Percentiles rank a stretch among this genome's conserved stretches.
Conservation (phyloP, 1,140 invertebrate genomes). For the Periplaneta americana region DNA sequence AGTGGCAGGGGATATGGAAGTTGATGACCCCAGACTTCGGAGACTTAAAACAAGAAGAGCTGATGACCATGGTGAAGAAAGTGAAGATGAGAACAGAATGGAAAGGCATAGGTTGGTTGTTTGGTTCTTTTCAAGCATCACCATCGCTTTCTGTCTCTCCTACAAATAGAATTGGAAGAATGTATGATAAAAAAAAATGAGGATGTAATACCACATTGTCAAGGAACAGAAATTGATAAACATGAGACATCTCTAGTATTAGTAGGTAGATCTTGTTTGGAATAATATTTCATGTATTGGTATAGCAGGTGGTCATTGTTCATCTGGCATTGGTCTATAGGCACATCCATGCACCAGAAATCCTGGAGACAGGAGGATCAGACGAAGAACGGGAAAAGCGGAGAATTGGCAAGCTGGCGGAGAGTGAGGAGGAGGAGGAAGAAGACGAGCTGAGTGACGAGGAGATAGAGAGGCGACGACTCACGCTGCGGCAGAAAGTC, state of each 20-base stretch:
- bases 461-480: slow-evolving; percentile 76
- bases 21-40: slow-evolving; percentile 72
- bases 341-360: slow-evolving; percentile 64
- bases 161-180: too few species aligned
- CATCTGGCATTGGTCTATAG: slow-evolving; percentile 33
- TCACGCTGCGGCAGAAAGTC: slow-evolving; percentile 60
- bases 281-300: slow-evolving; percentile 1
- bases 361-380: slow-evolving; percentile 59
- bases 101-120: slow-evolving; percentile 31
- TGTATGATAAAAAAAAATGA: too few species aligned
- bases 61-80: slow-evolving; percentile 34
- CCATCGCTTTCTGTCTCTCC: too few species aligned
- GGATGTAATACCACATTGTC: too few species aligned
- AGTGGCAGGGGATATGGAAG: slow-evolving; percentile 25
- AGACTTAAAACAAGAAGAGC: slow-evolving; percentile 40
- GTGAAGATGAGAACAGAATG: slow-evolving; percentile 39
- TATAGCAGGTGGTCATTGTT: not conserved
- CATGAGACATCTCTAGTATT: not conserved
- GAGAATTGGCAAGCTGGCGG: slow-evolving; percentile 28
- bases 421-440: slow-evolving; percentile 54
- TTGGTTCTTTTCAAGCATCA: too few species aligned
- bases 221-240: too few species aligned
- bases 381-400: slow-evolving; percentile 36
- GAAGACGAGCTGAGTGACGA: slow-evolving; percentile 65
- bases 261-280: too few species aligned